A percentile compares a stretch with the other conserved stretches of the same genome.
Conservation (phyloP, 2,888 invertebrate genomes). For the Alviniconcha strummeri region DNA sequence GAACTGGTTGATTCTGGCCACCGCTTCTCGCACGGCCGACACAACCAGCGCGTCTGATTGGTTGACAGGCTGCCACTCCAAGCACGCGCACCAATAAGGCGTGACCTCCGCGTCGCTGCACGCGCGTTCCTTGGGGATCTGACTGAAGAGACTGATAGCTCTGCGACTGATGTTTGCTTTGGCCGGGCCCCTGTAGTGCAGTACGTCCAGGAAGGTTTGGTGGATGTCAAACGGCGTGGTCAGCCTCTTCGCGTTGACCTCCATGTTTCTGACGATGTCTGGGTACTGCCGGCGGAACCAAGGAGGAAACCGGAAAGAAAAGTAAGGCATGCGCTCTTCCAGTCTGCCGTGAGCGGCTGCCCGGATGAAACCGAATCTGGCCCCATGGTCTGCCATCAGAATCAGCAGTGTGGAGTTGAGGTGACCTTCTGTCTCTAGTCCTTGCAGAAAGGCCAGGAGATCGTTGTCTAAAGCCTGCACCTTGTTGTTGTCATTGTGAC, state of each 20-base stretch:
- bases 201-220: conserved; percentile 83
- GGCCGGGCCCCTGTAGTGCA: conserved; percentile 74
- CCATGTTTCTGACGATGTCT: conserved; percentile 77
- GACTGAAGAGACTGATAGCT: conserved; percentile 64
- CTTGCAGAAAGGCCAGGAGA: conserved; percentile 77
- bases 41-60: conserved; percentile 75
- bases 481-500: conserved; percentile 89
- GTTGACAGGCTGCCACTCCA: conserved; percentile 85
- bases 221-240: conserved; percentile 93
- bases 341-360: conserved; percentile 92
- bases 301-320: conserved; percentile 85
- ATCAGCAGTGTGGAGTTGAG: conserved; percentile 88
- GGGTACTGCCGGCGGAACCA: conserved; percentile 81
- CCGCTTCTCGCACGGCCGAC: conserved; percentile 76
- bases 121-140: conserved; percentile 81
- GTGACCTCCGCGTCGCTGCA: conserved; percentile 93
- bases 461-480: conserved; percentile 87
- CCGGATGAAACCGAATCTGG: conserved; percentile 85
- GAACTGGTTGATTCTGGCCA: conserved; percentile 78
- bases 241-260: conserved; percentile 81
- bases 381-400: conserved; percentile 94
- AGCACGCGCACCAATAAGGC: conserved; percentile 96
- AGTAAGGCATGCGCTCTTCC: conserved; percentile 92
- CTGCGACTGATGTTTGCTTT: too few relatives aligned
- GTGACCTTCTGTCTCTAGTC: conserved; percentile 78